Percentiles rank a stretch among this genome's conserved stretches.
phyloP scores from a whole-genome alignment of 2,888 invertebrate genomes.

The Beris morrisii region DNA sequence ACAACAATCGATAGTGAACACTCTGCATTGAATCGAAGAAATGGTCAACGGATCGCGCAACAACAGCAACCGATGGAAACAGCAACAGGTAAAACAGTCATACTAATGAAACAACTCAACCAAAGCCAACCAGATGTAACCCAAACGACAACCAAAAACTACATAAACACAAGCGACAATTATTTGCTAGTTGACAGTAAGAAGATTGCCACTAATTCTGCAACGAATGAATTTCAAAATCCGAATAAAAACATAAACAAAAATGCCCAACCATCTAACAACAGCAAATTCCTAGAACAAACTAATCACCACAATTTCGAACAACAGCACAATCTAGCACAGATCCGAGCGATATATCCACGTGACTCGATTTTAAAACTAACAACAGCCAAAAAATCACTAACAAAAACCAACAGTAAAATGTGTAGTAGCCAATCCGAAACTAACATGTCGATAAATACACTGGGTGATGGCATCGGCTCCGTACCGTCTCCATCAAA shows the following conservation, averaged over 20 bases:
- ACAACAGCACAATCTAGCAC: no score
- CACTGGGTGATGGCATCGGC: not conserved
- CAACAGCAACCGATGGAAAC: not conserved
- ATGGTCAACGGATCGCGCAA: constrained; percentile 9
- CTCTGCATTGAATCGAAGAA: constrained; percentile 14
- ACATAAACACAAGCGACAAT: no score
- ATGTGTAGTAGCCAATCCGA: constrained; percentile 36
- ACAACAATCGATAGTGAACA: constrained; percentile 6
- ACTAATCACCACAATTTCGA: no score
- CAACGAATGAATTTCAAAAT: constrained; percentile 3
- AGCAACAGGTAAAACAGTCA: constrained; percentile 35
- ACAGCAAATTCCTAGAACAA: no score
- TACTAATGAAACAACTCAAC: constrained; percentile 20
- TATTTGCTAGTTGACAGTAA: not conserved
- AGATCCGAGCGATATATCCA: no score
- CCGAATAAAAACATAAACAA: not conserved
- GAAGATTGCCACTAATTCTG: not conserved
- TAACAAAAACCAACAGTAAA: constrained; percentile 4
- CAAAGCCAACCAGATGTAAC: constrained; percentile 14
- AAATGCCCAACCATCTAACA: not conserved
- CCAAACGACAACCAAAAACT: constrained; percentile 2
- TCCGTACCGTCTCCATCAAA: constrained; percentile 30
- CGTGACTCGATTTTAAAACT: no score
- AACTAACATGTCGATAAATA: constrained; percentile 29
- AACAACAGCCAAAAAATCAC: no score